phyloP scores from a whole-genome alignment of 2,888 invertebrate species.

The Lamproptera curius region DNA sequence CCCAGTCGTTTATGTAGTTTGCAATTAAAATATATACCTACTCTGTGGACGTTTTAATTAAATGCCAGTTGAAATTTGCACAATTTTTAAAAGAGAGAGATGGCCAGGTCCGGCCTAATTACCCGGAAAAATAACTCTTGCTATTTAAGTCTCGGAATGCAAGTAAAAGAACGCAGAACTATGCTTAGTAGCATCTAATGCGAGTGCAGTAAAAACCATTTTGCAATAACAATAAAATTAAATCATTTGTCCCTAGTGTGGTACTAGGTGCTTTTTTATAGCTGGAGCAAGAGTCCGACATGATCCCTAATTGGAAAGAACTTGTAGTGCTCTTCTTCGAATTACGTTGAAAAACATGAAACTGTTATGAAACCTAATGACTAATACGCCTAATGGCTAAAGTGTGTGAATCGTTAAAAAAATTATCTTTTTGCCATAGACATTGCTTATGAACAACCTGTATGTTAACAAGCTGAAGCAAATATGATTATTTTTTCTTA shows the following conservation, averaged over 20 bases:
- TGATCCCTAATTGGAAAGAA: conserved; percentile 14
- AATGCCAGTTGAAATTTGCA: conserved; percentile 1
- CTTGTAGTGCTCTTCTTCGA: conserved; percentile 2
- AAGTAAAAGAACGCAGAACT: neutral
- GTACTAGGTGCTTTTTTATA: conserved; percentile 4
- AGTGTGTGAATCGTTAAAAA: too few relatives aligned
- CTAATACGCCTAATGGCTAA: too few relatives aligned
- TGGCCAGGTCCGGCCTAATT: conserved; percentile 10
- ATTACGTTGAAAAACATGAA: neutral
- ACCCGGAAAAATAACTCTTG: conserved; percentile 11
- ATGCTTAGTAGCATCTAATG: neutral
- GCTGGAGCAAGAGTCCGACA: conserved; percentile 12
- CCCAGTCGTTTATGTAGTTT: neutral
- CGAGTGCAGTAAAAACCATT: conserved; percentile 1
- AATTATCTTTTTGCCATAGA: too few relatives aligned
- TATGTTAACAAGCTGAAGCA: too few relatives aligned
- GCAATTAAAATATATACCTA: too few relatives aligned
- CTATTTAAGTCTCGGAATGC: conserved; percentile 4
- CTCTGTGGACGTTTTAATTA: neutral
- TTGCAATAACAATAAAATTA: neutral
- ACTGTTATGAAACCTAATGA: conserved; percentile 1
- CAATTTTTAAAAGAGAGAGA: conserved; percentile 4
- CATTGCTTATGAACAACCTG: too few relatives aligned
- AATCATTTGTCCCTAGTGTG: neutral
- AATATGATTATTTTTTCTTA: too few relatives aligned